These are phyloP conservation scores for Dasysyrphus albostriatus DNA, from an alignment of 2,888 invertebrate species.

Conservation along the genomic window DNA sequence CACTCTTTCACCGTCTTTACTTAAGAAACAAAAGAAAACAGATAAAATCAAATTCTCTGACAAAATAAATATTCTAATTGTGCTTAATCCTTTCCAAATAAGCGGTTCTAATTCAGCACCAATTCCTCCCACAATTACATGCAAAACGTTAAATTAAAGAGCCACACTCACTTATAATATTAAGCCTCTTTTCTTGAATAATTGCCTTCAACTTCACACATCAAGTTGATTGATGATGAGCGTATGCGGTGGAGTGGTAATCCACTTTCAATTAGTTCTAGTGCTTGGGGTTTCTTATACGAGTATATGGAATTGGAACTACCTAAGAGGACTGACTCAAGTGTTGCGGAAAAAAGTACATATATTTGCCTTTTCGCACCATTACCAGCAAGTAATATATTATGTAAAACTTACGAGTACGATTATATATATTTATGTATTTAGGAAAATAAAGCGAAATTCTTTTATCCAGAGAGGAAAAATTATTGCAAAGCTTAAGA, in stretches of 20 bases:
- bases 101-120: slow-evolving; percentile 3
- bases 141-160: slow-evolving; percentile 27
- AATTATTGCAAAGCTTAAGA: slow-evolving; percentile 39
- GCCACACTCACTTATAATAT: slow-evolving; percentile 25
- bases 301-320: neutral
- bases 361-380: slow-evolving; percentile 44
- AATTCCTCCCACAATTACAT: slow-evolving; percentile 10
- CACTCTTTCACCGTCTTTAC: neutral
- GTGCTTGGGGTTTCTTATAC: slow-evolving; percentile 29
- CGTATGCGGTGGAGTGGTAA: slow-evolving; percentile 37
- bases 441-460: slow-evolving; percentile 3
- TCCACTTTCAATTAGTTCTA: slow-evolving; percentile 47
- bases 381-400: slow-evolving; percentile 23
- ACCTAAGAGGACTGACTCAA: neutral
- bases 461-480: slow-evolving; percentile 31
- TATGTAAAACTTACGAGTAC: slow-evolving; percentile 19
- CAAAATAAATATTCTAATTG: slow-evolving; percentile 31
- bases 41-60: neutral
- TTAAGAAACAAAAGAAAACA: neutral
- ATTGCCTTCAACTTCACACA: slow-evolving; percentile 47
- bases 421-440: slow-evolving; percentile 6
- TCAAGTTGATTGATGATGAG: slow-evolving; percentile 42
- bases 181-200: slow-evolving; percentile 40
- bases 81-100: slow-evolving; percentile 10
- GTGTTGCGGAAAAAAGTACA: slow-evolving; percentile 23